Percentiles rank a stretch among this genome's conserved stretches.
These are phyloP conservation scores for Ametastegia equiseti DNA, from an alignment of 2,888 invertebrate genomes.

Conservation along the genomic window DNA sequence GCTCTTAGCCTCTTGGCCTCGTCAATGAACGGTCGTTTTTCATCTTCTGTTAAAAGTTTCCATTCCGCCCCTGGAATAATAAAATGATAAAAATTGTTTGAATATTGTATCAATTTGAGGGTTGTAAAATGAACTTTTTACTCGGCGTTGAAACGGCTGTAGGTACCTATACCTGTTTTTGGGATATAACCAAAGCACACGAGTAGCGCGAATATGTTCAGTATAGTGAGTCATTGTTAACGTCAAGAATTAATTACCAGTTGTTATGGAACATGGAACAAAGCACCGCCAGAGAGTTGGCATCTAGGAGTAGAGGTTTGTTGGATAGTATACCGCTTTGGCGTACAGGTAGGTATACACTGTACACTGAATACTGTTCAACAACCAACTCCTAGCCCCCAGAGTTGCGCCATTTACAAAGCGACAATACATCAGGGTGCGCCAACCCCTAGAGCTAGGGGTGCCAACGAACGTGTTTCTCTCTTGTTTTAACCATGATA, in stretches of 20 bases:
- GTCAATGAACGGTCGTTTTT: constrained; percentile 98
- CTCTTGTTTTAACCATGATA: background rate
- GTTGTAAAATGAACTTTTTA: no score
- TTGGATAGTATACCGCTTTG: constrained; percentile 50
- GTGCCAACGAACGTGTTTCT: background rate
- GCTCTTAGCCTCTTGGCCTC: constrained; percentile 96
- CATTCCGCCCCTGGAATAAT: constrained; percentile 90
- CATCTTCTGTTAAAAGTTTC: constrained; percentile 95
- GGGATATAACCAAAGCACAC: background rate
- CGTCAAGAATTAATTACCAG: constrained; percentile 71
- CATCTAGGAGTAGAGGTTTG: constrained; percentile 62
- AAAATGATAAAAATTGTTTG: background rate
- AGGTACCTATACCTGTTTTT: background rate
- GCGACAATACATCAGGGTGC: constrained; percentile 37
- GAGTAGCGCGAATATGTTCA: background rate
- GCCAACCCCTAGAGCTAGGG: constrained; percentile 16
- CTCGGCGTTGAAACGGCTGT: no score
- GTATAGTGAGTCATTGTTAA: constrained; percentile 62
- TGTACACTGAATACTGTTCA: constrained; percentile 20
- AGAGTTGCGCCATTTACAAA: constrained; percentile 41
- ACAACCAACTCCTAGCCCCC: constrained; percentile 36
- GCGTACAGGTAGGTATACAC: background rate
- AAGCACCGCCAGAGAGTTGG: constrained; percentile 64
- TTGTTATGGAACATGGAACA: constrained; percentile 67
- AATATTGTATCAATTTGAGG: no score